Evolutionary conservation across 2,888 invertebrate species (phyloP), one percentile per base, ranked within the genome.

Genomic region (Leucoma salicis): DNA sequence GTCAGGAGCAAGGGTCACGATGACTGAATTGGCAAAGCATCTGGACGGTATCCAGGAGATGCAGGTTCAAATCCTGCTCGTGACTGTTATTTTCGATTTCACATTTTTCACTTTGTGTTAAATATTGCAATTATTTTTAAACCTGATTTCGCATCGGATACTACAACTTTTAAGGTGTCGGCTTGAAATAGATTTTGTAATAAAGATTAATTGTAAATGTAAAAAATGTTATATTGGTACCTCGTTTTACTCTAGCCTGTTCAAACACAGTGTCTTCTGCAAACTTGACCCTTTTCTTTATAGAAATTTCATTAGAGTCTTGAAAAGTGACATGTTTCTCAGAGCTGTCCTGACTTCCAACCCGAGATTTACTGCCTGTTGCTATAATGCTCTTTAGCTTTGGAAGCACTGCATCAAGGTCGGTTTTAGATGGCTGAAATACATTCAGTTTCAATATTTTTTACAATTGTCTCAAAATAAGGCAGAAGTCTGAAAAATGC

Each of bases 331-430:
- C 82, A 12, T 85, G 86, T 44, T 84, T 86, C 40, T 88, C 89
- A 0, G 74, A 63, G 40, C 87, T 88, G 13, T 88, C 88, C 42
- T 86, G 87, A 47, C 86, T 86, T 11, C 78, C 81, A 0, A 81
- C 48, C 1, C 77, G 72, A 8, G 65, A 39, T 2, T 74, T 71
- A 39, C 77, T 80, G 6, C 70, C 73, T 0, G 72, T 74, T 3
- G 71, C 56, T 27, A 88, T 89, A 25, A 89, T 89, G 47, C 88
- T 84, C 53, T 88, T 88, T 7, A 88, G 55, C 46, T 85, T 86
- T 5, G 77, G 81, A 25, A 63, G 71, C 3, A 63, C 45, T 21
- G 53, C 52, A 31, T 73, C 74, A 4, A 56, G 51, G 14, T 80
- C 78, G 0, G 66, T 55, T 66, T 84, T 84, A 1, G 78, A 81